A percentile compares a stretch with the other conserved stretches of the same genome.
These are phyloP conservation scores for Lampris incognitus DNA, from an alignment of 2,113 vertebrate genomes.

Conservation along the genomic window DNA sequence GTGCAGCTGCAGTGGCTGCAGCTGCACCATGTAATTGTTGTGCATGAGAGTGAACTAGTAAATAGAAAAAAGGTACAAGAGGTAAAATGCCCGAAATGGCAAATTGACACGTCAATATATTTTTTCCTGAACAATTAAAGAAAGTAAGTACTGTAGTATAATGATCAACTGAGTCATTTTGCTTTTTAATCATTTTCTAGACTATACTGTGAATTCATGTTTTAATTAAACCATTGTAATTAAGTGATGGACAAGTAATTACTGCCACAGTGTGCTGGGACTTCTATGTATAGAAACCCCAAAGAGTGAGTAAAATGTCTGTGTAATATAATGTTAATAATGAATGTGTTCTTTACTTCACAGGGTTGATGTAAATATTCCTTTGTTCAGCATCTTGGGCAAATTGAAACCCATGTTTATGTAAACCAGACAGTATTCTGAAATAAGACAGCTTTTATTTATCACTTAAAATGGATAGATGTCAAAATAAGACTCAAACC, in stretches of 20 bases:
- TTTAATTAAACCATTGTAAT: slow-evolving; percentile 36
- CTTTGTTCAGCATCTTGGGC: background rate
- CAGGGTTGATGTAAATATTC: background rate
- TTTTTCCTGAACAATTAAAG: too few relatives aligned
- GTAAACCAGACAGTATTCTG: background rate
- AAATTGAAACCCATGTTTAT: background rate
- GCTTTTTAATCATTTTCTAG: slow-evolving; percentile 20
- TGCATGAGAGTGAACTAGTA: background rate
- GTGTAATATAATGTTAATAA: too few relatives aligned
- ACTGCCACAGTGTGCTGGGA: slow-evolving; percentile 29
- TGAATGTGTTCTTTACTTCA: too few relatives aligned
- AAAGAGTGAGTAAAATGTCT: background rate
- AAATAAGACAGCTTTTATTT: background rate
- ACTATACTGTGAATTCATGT: background rate
- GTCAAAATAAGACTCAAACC: background rate
- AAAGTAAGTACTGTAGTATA: too few relatives aligned
- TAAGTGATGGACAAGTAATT: slow-evolving; percentile 68
- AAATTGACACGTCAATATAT: background rate
- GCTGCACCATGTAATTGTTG: background rate
- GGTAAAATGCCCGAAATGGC: background rate
- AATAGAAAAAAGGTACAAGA: too few relatives aligned
- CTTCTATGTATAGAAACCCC: slow-evolving; percentile 29
- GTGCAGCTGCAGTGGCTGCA: background rate
- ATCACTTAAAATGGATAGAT: background rate
- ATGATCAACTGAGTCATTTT: too few relatives aligned